Percentiles rank a stretch among this genome's conserved stretches.
phyloP scores from a whole-genome alignment of 92 coral and sea anemone species.

The Plumapathes pennacea region DNA sequence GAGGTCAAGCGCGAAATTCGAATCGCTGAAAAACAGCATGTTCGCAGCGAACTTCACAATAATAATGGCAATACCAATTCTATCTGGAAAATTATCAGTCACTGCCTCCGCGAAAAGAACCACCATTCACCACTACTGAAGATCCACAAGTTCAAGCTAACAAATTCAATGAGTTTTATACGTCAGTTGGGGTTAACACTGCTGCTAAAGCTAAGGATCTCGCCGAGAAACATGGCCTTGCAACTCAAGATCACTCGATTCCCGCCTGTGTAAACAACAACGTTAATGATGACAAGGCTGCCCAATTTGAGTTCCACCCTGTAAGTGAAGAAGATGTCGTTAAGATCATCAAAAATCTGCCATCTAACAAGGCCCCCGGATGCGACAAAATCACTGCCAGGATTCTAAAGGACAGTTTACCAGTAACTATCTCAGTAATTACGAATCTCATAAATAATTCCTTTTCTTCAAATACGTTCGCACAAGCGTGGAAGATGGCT shows the following conservation, averaged over 20 bases:
- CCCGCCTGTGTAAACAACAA: neutral
- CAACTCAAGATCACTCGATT: neutral
- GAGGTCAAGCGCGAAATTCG: constrained; percentile 29
- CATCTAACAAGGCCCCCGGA: constrained; percentile 39
- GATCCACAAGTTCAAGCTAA: constrained; percentile 13
- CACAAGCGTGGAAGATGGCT: constrained; percentile 37
- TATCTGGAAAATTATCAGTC: constrained; percentile 6
- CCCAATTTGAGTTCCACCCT: constrained; percentile 17
- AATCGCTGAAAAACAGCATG: neutral
- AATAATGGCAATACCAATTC: constrained; percentile 11
- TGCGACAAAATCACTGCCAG: constrained; percentile 24
- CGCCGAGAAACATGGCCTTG: constrained; percentile 9
- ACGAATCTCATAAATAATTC: constrained; percentile 44
- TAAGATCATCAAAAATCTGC: constrained; percentile 10
- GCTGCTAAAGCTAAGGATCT: constrained; percentile 10
- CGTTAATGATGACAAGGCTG: constrained; percentile 1
- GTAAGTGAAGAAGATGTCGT: constrained; percentile 10
- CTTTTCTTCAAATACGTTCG: constrained; percentile 33
- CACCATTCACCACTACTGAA: constrained; percentile 5
- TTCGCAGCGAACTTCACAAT: neutral
- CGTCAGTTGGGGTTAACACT: constrained; percentile 16
- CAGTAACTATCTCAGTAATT: constrained; percentile 18
- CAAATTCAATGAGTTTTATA: constrained; percentile 26
- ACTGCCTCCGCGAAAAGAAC: neutral
- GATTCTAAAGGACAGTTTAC: constrained; percentile 33